Base-by-base conservation (phyloP, 1,140 invertebrate species). In the Atta cephalotes region DNA sequence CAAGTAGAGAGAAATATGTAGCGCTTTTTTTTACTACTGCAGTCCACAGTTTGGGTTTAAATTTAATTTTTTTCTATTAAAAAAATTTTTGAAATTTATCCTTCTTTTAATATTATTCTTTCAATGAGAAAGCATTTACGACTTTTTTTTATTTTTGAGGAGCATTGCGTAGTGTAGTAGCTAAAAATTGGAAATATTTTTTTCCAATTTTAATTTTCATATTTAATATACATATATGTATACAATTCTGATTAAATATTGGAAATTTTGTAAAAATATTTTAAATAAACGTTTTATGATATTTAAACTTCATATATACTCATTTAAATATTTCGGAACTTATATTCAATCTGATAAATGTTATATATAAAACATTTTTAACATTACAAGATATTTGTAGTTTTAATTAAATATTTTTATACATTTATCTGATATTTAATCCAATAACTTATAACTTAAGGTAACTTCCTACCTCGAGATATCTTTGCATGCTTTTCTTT, bases 61-160 rank as follows among this genome's bases (percentile, higher is more conserved):
- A 63, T 63, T 63, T 63, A 45, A 71, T 72, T 72, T 10, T 49
- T 45, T 60, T 3, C 7, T 6, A 35, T 49, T 45, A 45, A 39
- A 45, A 39, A n/a, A 58, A 45, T 12, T 3, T 45, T 71, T 45
- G 62, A 39, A 39, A 39, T 39, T 39, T 9, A 0, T 6, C 7
- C n/a, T 74, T 74, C 18, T 74, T 45, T 28, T 5, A 49, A 56
- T 74, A 60, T 82, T 76, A 62, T 51, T 77, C 25, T 76, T 76
- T 77, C 21, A 53, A 65, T 63, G 16, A 51, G 10, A 58, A 39
- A 77, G 65, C 21, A 66, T 58, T 62, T 18, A 4, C 6, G 3
- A n/a, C 60, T 60, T 60, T n/a, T 81, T 60, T 14, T 7, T 2
- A n/a, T 21, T 49, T 82, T 60, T 62, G 35, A 31, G n/a, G 2